Base-by-base conservation (phyloP, 1,140 invertebrate species). In the Apis laboriosa region DNA sequence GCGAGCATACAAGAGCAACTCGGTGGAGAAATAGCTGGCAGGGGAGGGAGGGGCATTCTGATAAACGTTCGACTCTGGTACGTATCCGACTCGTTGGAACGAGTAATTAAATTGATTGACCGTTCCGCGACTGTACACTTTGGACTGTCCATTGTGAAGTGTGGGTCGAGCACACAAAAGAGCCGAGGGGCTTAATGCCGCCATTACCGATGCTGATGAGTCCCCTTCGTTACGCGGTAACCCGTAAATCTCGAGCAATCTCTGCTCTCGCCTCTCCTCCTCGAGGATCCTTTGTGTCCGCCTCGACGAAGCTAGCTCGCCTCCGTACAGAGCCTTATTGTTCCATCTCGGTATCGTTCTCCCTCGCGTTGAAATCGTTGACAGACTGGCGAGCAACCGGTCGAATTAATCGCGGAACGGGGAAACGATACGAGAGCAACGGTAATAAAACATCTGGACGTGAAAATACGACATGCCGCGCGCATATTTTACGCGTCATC, bases 51-150 rank as follows among this genome's bases (percentile, higher is more conserved):
- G 55, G 75, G 61, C n/a, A 71, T 58, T 79, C 75, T 71, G 78
- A 74, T 58, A 73, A 78, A 70, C 75, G 61, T 80, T 78, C 86
- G 68, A 34, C 66, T 61, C 70, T 43, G 81, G 4, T 43, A 43
- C 0, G 76, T 75, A 79, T 87, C 61, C 71, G 51, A 13, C 66
- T 67, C 13, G 55, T 73, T 72, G 72, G 64, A 78, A 68, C 88
- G 79, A 85, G 88, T 89, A 89, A 89, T 89, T 89, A 89, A 89
- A 89, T 87, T 85, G 88, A 89, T 89, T 83, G 85, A 87, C 76
- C 61, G 84, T 74, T 53, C 53, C 73, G 73, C 49, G 51, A 56
- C 56, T 24, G 56, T 12, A 49, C 34, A 58, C 24, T 53, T 71
- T 51, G 61, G 34, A 34, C 34, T 34, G 34, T 43, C 5, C 34